Base-by-base conservation (phyloP, 2,113 vertebrate genomes). In the Abramis brama region DNA sequence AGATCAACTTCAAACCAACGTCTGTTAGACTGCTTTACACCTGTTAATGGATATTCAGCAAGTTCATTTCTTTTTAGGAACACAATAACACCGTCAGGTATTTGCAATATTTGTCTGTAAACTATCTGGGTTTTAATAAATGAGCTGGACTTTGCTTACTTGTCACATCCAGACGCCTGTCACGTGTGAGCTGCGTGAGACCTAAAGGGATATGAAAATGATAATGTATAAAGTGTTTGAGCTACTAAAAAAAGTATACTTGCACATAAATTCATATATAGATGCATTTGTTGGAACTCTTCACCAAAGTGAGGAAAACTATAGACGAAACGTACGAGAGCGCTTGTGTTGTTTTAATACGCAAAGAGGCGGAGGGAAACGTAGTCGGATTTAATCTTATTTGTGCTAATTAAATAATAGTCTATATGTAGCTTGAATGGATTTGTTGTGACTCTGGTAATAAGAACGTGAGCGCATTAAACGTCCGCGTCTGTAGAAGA, bases 21-120 rank as follows among this genome's bases (percentile, higher is more conserved):
- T 57, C 66, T 25, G 5, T 59, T 73, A 13, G 13, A 74, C 7
- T 50, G 15, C 55, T 85, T 50, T 83, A 11, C 76, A 66, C 39
- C 12, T 43, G 45, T 52, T 23, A 47, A 79, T 33, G 83, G 62
- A 83, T 39, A 73, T 83, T 59, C 79, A 83, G 73, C 79, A 78
- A 79, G n/a, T 87, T 87, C 19, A 84, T 83, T 36, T 57, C 33
- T 73, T 73, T 83, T 5, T 59, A 85, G 57, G 55, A 87, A 27
- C 33, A 57, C 36, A 43, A 79, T 79, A 66, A 85, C 82, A 78
- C 23, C 6, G 13, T 87, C 79, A 89, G 88, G 88, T 89, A 89
- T 89, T 89, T 85, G 77, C 81, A 43, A 27, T 68, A 74, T 87
- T 30, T 79, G 39, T 85, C 52, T 82, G 50, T 82, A 79, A 82